Evolutionary conservation across 2,797 vertebrate species (phyloP).

Genomic region (Anabacerthia variegaticeps): DNA sequence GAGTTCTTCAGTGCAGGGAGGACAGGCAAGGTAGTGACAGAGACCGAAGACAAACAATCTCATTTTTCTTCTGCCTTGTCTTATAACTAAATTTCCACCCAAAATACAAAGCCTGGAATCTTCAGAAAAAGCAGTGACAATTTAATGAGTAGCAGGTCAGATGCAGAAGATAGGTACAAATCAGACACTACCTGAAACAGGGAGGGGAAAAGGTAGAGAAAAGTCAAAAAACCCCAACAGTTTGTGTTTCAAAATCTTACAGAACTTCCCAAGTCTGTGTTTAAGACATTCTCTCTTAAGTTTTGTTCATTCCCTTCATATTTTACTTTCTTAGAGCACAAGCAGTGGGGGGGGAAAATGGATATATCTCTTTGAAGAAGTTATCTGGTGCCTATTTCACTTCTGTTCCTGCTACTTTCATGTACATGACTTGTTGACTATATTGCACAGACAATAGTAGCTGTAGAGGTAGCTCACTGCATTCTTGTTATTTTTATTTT

Average conservation of each 20-base stretch:
- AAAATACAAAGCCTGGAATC: neutral
- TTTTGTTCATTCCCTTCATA: neutral
- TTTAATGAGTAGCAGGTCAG: neutral
- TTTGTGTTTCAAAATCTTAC: neutral
- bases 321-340: neutral
- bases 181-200: neutral
- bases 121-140: neutral
- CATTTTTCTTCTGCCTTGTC: neutral
- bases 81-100: neutral
- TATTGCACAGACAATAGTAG: neutral
- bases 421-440: rapidly evolving
- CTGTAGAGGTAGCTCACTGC: neutral
- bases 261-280: neutral
- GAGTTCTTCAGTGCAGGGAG: neutral
- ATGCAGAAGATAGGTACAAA: neutral
- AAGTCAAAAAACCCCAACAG: neutral
- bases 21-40: neutral
- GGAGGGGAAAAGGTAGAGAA: rapidly evolving
- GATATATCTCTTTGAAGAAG: neutral
- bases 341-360: rapidly evolving
- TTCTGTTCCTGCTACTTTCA: neutral
- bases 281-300: neutral
- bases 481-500: neutral
- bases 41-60: neutral
- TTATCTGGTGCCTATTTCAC: neutral